A percentile compares a stretch with the other conserved stretches of the same genome.
Evolutionary conservation across 2,888 invertebrate genomes (phyloP).

Genomic region (Frankliniella fusca): DNA sequence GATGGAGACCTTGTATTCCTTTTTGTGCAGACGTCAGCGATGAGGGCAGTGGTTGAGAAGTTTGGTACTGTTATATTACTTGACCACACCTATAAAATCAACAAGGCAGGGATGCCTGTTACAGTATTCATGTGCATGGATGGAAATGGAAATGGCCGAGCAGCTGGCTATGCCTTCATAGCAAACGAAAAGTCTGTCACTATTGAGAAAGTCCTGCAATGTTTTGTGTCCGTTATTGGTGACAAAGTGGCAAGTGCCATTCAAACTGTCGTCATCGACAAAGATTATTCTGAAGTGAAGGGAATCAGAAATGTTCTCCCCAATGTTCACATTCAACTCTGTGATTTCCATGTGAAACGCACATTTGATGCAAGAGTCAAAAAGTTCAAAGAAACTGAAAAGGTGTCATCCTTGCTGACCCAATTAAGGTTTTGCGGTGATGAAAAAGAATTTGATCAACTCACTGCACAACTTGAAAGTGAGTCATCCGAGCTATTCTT

Average conservation of each 20-base stretch:
- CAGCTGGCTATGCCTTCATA: slow-evolving; percentile 3
- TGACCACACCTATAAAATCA: background rate
- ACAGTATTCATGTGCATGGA: background rate
- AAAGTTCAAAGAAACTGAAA: background rate
- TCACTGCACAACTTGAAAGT: too few species aligned
- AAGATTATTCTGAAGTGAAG: slow-evolving; percentile 18
- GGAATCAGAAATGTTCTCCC: background rate
- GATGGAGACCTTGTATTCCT: background rate
- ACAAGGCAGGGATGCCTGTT: background rate
- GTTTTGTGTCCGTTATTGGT: background rate
- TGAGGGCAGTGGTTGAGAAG: background rate
- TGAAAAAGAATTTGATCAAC: too few species aligned
- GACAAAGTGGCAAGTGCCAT: background rate
- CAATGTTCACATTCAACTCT: background rate
- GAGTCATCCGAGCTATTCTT: too few species aligned
- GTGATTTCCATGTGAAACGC: background rate
- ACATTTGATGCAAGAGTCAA: background rate
- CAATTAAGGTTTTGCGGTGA: too few species aligned
- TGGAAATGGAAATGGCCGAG: background rate
- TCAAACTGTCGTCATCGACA: background rate
- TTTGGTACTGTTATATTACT: background rate
- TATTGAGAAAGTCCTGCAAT: background rate
- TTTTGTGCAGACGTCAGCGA: background rate
- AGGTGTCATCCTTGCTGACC: too few species aligned
- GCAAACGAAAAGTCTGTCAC: background rate